Evolutionary conservation across 2,797 vertebrate species (phyloP).

Genomic region (Emys orbicularis): DNA sequence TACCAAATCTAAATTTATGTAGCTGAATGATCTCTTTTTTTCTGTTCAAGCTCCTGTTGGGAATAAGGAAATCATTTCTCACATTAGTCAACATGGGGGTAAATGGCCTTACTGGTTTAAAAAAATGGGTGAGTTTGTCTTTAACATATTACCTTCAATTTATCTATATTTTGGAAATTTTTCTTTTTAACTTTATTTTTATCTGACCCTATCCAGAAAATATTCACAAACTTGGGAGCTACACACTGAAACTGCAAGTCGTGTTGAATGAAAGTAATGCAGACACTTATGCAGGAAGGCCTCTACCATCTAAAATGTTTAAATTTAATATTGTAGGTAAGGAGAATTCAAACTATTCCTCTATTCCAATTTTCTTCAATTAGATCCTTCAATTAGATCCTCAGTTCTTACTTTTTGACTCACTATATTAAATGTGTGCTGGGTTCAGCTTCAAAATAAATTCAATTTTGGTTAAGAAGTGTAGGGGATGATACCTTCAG

Average conservation of each 20-base stretch:
- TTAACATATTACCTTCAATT: slow-evolving; percentile 20
- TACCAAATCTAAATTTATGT: background rate
- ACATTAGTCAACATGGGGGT: slow-evolving; percentile 82
- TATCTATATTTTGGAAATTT: background rate
- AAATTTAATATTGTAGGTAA: slow-evolving; percentile 91
- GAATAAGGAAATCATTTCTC: slow-evolving; percentile 81
- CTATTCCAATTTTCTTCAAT: background rate
- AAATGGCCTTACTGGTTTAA: slow-evolving; percentile 93
- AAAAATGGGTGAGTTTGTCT: slow-evolving; percentile 86
- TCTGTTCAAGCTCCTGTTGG: slow-evolving; percentile 81
- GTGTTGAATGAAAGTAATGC: slow-evolving; percentile 84
- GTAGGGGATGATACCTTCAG: background rate
- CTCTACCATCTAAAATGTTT: slow-evolving; percentile 86
- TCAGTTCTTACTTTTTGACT: background rate
- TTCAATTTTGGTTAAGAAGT: background rate
- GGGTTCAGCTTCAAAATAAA: background rate
- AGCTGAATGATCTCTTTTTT: slow-evolving; percentile 55
- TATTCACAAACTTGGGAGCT: slow-evolving; percentile 86
- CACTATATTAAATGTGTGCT: background rate
- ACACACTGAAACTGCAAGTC: slow-evolving; percentile 88
- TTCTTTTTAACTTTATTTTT: slow-evolving; percentile 58
- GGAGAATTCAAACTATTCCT: background rate
- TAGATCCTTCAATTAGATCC: background rate
- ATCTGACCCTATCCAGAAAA: slow-evolving; percentile 80
- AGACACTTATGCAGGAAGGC: slow-evolving; percentile 81